Conservation (phyloP, 2,888 invertebrate genomes). For the Myathropa florea region DNA sequence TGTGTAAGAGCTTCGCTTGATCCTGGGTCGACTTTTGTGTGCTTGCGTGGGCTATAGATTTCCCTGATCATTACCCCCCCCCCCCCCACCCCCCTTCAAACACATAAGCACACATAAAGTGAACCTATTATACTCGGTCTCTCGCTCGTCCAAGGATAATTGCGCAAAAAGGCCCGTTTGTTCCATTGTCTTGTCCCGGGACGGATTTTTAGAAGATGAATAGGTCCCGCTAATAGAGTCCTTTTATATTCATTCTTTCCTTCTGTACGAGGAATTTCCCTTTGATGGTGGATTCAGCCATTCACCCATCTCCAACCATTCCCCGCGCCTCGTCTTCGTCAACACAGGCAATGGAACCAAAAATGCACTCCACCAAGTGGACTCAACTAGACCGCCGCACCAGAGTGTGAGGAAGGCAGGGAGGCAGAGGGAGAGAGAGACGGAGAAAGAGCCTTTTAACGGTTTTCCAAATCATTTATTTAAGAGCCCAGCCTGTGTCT, state of each 20-base stretch:
- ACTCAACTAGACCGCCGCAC: too few relatives aligned
- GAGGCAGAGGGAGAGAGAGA: slow-evolving; percentile 1
- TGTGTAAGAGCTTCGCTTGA: too few relatives aligned
- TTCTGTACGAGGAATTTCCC: slow-evolving; percentile 33
- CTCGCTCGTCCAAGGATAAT: neutral
- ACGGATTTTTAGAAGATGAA: slow-evolving; percentile 53
- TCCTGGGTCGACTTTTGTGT: too few relatives aligned
- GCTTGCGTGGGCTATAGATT: too few relatives aligned
- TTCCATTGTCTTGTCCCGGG: neutral
- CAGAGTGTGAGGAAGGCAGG: slow-evolving; percentile 12
- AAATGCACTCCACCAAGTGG: neutral
- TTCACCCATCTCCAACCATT: neutral
- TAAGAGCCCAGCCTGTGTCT: slow-evolving; percentile 39
- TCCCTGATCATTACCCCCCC: too few relatives aligned
- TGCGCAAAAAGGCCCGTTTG: neutral
- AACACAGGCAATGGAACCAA: neutral
- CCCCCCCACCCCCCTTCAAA: too few relatives aligned
- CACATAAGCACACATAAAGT: too few relatives aligned
- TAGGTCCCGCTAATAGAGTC: slow-evolving; percentile 60
- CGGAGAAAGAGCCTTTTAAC: slow-evolving; percentile 46
- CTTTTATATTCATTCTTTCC: slow-evolving; percentile 49
- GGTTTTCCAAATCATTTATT: slow-evolving; percentile 70
- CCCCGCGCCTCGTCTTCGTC: neutral
- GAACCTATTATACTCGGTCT: neutral
- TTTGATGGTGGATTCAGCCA: slow-evolving; percentile 32